A percentile compares a stretch with the other conserved stretches of the same genome.
phyloP scores from a whole-genome alignment of 2,888 invertebrate species.

The Noctuana brunneofusca region DNA sequence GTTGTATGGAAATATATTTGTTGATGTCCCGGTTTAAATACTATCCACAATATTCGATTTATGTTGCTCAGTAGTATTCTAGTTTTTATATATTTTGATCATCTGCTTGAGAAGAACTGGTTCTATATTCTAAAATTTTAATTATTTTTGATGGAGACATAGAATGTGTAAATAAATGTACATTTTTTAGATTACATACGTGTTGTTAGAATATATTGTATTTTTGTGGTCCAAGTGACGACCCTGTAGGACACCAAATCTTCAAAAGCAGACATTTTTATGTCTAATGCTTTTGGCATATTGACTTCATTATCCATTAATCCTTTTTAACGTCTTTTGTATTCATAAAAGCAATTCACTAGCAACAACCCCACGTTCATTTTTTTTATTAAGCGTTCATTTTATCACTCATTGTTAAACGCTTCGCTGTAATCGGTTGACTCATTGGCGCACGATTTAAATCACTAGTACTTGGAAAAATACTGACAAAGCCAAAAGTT shows the following conservation, averaged over 20 bases:
- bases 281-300: neutral
- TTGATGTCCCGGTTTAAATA: neutral
- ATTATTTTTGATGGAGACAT: neutral
- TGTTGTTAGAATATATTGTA: no score
- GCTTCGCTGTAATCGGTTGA: slow-evolving; percentile 32
- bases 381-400: slow-evolving; percentile 23
- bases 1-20: slow-evolving; percentile 27
- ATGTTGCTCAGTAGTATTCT: slow-evolving; percentile 1
- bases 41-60: neutral
- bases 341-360: slow-evolving; percentile 16
- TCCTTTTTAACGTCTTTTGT: slow-evolving; percentile 11
- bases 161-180: neutral
- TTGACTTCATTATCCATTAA: slow-evolving; percentile 10
- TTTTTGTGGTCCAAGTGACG: neutral
- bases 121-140: neutral
- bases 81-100: neutral
- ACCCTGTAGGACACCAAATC: slow-evolving; percentile 7
- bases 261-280: neutral
- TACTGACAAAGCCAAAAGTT: slow-evolving; percentile 26
- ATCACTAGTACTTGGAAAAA: slow-evolving; percentile 33
- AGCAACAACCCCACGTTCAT: slow-evolving; percentile 6
- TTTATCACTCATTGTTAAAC: slow-evolving; percentile 35
- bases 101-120: neutral
- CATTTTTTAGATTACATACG: no score
- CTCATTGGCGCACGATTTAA: slow-evolving; percentile 30